phyloP scores from a whole-genome alignment of 2,888 invertebrate species.

The Omphaloscelis lunosa region DNA sequence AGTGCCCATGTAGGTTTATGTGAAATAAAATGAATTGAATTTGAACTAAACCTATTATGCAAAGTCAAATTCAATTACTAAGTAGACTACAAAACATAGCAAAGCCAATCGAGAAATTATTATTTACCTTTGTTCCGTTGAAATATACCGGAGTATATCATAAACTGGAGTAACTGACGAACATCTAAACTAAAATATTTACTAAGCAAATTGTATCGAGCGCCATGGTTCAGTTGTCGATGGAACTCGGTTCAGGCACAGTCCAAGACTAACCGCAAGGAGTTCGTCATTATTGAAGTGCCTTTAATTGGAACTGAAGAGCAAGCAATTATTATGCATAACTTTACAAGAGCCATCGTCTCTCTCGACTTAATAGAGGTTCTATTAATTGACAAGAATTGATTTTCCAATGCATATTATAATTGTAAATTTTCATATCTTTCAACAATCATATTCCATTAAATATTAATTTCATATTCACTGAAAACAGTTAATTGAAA shows the following conservation, averaged over 20 bases:
- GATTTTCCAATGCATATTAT: constrained; percentile 70
- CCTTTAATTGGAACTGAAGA: constrained; percentile 84
- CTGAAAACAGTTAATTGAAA: constrained; percentile 34
- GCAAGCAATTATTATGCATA: constrained; percentile 87
- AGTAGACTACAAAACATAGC: neutral
- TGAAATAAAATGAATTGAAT: neutral
- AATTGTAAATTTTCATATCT: constrained; percentile 57
- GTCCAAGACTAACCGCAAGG: constrained; percentile 72
- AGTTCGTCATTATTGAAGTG: constrained; percentile 79
- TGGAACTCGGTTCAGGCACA: constrained; percentile 62
- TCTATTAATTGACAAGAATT: constrained; percentile 78
- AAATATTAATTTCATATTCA: constrained; percentile 22
- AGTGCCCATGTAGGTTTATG: neutral
- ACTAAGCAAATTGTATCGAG: constrained; percentile 68
- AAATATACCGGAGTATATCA: constrained; percentile 29
- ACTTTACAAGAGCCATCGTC: constrained; percentile 81
- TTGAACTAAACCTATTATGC: neutral
- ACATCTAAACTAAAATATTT: constrained; percentile 55
- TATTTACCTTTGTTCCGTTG: constrained; percentile 31
- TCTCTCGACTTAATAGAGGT: constrained; percentile 76
- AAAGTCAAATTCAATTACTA: constrained; percentile 7
- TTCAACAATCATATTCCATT: constrained; percentile 25
- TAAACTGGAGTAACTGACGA: constrained; percentile 29
- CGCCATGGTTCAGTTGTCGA: constrained; percentile 58
- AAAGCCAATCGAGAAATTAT: constrained; percentile 13